These are phyloP conservation scores for Papilio machaon DNA, from an alignment of 1,140 invertebrate genomes.

Conservation along the genomic window DNA sequence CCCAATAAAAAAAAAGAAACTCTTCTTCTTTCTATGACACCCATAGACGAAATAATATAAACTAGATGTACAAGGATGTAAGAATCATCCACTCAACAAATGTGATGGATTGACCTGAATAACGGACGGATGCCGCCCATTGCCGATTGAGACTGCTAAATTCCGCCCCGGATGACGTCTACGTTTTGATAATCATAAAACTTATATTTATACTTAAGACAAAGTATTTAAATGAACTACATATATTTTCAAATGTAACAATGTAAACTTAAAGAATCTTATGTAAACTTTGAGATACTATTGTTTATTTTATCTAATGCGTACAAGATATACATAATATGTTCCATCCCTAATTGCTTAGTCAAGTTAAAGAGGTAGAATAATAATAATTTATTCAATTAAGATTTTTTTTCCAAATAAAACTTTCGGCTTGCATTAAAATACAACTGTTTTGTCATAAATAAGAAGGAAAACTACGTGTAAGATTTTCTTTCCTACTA, in stretches of 20 bases:
- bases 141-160: conserved; percentile 62
- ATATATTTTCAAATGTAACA: neutral
- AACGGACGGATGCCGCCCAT: conserved; percentile 60
- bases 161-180: conserved; percentile 47
- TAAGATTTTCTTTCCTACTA: too few species aligned
- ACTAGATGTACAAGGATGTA: conserved; percentile 31
- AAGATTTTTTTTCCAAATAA: neutral
- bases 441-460: too few species aligned
- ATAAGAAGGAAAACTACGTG: too few species aligned
- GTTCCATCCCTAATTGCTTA: neutral
- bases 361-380: neutral
- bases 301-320: conserved; percentile 1
- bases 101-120: conserved; percentile 65
- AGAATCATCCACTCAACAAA: conserved; percentile 39
- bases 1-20: neutral
- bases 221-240: neutral
- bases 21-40: neutral
- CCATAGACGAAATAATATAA: neutral
- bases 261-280: neutral
- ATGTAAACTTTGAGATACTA: neutral
- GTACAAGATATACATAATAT: neutral
- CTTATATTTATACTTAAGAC: neutral
- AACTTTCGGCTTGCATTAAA: too few species aligned
- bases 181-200: conserved; percentile 27
- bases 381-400: neutral